phyloP scores from a whole-genome alignment of 2,888 invertebrate genomes.

The Choristoneura rosaceana region DNA sequence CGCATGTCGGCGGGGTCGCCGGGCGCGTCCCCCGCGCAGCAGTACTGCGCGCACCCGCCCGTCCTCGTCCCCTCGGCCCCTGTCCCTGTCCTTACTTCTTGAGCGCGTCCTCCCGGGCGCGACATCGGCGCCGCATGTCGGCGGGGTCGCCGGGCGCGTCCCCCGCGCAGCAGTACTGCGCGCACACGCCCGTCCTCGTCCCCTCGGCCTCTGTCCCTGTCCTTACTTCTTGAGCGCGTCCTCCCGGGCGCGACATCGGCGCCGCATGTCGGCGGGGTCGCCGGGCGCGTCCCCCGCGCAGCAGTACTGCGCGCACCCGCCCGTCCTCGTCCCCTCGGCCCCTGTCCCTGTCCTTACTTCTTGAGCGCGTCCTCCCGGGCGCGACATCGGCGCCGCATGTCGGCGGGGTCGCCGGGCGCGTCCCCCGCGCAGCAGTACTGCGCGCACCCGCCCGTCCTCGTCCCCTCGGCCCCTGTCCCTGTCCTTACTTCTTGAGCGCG shows the following conservation, averaged over 20 bases:
- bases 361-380: slow-evolving; percentile 95
- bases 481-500: slow-evolving; percentile 91
- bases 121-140: slow-evolving; percentile 89
- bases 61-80: too few relatives aligned
- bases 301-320: too few relatives aligned
- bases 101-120: slow-evolving; percentile 94
- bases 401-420: slow-evolving; percentile 69
- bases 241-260: slow-evolving; percentile 93
- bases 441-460: too few relatives aligned
- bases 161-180: slow-evolving; percentile 87
- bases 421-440: slow-evolving; percentile 86
- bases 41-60: too few relatives aligned
- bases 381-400: slow-evolving; percentile 89
- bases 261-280: slow-evolving; percentile 84
- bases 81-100: too few relatives aligned
- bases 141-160: slow-evolving; percentile 63
- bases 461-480: too few relatives aligned
- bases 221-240: slow-evolving; percentile 93
- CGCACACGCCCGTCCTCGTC: too few relatives aligned
- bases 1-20: slow-evolving; percentile 84
- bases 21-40: slow-evolving; percentile 59
- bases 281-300: slow-evolving; percentile 46
- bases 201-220: too few relatives aligned
- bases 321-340: too few relatives aligned
- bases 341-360: too few relatives aligned